Conservation (phyloP, 1,140 invertebrate species). For the Periplaneta americana region DNA sequence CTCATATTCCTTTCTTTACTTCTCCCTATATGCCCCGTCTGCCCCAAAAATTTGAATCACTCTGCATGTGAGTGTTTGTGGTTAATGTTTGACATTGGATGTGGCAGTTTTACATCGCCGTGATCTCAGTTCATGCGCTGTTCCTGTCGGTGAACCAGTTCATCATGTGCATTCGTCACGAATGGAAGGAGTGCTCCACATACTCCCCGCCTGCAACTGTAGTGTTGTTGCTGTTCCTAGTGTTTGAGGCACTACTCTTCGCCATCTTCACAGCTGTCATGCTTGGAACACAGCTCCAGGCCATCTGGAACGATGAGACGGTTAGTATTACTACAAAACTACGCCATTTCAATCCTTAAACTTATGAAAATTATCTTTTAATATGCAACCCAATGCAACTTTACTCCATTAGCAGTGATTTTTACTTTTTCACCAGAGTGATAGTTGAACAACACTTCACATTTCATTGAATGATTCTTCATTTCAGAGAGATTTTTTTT, state of each 20-base stretch:
- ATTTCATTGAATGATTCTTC: neutral
- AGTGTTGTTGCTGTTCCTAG: conserved; percentile 89
- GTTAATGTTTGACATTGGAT: neutral
- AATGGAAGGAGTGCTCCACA: conserved; percentile 91
- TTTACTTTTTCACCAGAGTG: neutral
- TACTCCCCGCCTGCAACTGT: conserved; percentile 95
- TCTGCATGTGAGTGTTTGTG: too few relatives aligned
- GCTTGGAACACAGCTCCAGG: conserved; percentile 94
- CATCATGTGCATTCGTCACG: conserved; percentile 84
- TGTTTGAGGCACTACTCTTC: conserved; percentile 95
- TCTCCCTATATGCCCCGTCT: too few relatives aligned
- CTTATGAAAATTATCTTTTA: too few relatives aligned
- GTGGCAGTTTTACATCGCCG: conserved; percentile 98
- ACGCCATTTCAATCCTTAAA: too few relatives aligned
- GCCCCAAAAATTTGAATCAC: too few relatives aligned
- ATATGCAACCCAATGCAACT: neutral
- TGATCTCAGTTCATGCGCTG: conserved; percentile 90
- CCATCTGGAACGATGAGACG: conserved; percentile 98
- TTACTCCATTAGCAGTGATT: neutral
- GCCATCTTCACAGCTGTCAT: conserved; percentile 98
- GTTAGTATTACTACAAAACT: conserved; percentile 48
- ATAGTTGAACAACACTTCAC: neutral
- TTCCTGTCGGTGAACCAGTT: conserved; percentile 92
- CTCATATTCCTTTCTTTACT: too few relatives aligned
- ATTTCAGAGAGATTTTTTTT: too few relatives aligned